A percentile compares a stretch with the other conserved stretches of the same genome.
phyloP scores from a whole-genome alignment of 2,888 invertebrate species.

The Pseudanteris insignis region DNA sequence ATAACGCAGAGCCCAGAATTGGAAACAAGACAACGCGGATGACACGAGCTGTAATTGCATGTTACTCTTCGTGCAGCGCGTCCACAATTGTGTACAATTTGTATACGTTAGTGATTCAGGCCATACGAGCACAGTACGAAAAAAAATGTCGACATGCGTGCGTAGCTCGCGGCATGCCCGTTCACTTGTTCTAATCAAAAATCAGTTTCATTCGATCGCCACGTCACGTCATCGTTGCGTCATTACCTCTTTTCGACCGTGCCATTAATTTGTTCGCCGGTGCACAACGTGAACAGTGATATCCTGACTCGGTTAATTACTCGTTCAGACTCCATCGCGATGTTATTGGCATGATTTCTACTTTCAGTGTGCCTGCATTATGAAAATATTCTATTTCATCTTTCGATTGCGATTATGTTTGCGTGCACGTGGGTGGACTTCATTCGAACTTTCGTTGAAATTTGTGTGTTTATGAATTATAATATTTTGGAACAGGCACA shows the following conservation, averaged over 20 bases:
- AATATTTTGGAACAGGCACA: no score
- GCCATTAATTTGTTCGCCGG: neutral
- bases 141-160: neutral
- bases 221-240: slow-evolving; percentile 21
- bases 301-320: slow-evolving; percentile 13
- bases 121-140: no score
- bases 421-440: no score
- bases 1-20: slow-evolving; percentile 58
- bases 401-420: neutral
- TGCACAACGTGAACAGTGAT: slow-evolving; percentile 7
- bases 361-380: slow-evolving; percentile 2
- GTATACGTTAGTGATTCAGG: neutral
- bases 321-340: slow-evolving; percentile 3
- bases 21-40: slow-evolving; percentile 63
- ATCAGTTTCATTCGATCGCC: slow-evolving; percentile 16
- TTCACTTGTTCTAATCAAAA: slow-evolving; percentile 25
- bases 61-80: slow-evolving; percentile 55
- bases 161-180: neutral
- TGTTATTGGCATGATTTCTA: slow-evolving; percentile 7
- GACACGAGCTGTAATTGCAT: slow-evolving; percentile 65
- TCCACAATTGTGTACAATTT: slow-evolving; percentile 34
- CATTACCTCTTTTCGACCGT: slow-evolving; percentile 18
- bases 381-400: neutral
- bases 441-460: no score
- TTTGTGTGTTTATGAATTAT: no score